phyloP scores from a whole-genome alignment of 2,888 invertebrate species.

The Teleiodes luculella region DNA sequence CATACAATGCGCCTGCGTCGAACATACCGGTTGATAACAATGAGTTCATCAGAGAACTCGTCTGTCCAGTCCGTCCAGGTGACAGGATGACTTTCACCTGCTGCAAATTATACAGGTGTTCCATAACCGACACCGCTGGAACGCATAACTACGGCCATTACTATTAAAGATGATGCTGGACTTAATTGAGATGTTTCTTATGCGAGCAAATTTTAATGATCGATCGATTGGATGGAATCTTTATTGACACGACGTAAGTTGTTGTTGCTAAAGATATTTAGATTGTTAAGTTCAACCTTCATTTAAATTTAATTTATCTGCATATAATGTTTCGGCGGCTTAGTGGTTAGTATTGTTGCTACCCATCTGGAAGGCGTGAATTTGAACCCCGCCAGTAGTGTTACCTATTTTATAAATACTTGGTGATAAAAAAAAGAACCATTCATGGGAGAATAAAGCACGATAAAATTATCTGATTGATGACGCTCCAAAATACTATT shows the following conservation, averaged over 20 bases:
- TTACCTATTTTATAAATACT: too few species aligned
- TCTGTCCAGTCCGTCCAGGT: conserved; percentile 10
- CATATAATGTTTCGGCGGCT: too few species aligned
- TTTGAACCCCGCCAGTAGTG: too few species aligned
- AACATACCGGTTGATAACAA: not conserved
- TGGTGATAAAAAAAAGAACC: too few species aligned
- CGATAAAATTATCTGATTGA: too few species aligned
- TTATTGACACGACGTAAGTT: not conserved
- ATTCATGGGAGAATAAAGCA: too few species aligned
- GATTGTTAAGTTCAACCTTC: not conserved
- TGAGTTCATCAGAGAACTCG: conserved; percentile 11
- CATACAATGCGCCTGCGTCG: not conserved
- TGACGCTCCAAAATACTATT: too few species aligned
- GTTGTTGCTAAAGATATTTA: not conserved
- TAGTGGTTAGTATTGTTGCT: too few species aligned
- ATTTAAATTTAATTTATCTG: not conserved
- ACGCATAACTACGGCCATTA: not conserved
- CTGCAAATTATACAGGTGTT: conserved; percentile 16
- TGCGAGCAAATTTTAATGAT: conserved; percentile 2
- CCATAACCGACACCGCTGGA: conserved; percentile 6
- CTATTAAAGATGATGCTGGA: not conserved
- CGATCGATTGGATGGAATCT: conserved; percentile 4
- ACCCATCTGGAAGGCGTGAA: too few species aligned
- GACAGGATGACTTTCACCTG: conserved; percentile 45
- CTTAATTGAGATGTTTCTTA: conserved; percentile 1